Percentiles rank a stretch among this genome's conserved stretches.
These are phyloP conservation scores for Colossoma macropomum DNA, from an alignment of 2,113 vertebrate species.

Conservation along the genomic window DNA sequence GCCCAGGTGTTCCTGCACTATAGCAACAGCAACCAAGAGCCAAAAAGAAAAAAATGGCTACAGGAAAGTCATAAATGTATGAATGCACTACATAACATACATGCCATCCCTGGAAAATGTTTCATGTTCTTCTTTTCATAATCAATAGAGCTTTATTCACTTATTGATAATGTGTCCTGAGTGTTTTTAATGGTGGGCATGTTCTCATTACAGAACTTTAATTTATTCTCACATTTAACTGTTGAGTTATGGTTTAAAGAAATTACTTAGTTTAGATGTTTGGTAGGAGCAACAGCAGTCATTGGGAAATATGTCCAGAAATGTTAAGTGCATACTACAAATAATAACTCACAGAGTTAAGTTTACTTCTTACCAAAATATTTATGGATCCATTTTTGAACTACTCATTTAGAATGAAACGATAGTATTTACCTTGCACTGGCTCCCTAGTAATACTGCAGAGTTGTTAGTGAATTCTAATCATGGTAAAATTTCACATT, in stretches of 20 bases:
- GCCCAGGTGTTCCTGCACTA: neutral
- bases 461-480: neutral
- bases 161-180: conserved; percentile 26
- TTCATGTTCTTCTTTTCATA: neutral
- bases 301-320: neutral
- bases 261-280: neutral
- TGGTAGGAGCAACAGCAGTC: neutral
- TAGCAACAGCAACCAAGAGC: neutral
- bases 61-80: neutral
- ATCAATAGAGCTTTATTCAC: conserved; percentile 9
- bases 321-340: neutral
- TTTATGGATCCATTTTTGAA: neutral
- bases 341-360: neutral
- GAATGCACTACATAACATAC: neutral
- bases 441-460: neutral
- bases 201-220: neutral
- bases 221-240: neutral
- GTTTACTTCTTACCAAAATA: neutral
- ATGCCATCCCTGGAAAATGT: neutral
- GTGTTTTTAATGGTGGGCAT: conserved; percentile 22
- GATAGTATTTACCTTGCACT: neutral
- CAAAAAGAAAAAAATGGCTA: neutral
- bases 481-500: neutral
- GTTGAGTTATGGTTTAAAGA: neutral
- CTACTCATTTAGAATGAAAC: neutral